Percentiles rank a stretch among this genome's conserved stretches.
Evolutionary conservation across 2,888 invertebrate species (phyloP).

Genomic region (Scaeva pyrastri): DNA sequence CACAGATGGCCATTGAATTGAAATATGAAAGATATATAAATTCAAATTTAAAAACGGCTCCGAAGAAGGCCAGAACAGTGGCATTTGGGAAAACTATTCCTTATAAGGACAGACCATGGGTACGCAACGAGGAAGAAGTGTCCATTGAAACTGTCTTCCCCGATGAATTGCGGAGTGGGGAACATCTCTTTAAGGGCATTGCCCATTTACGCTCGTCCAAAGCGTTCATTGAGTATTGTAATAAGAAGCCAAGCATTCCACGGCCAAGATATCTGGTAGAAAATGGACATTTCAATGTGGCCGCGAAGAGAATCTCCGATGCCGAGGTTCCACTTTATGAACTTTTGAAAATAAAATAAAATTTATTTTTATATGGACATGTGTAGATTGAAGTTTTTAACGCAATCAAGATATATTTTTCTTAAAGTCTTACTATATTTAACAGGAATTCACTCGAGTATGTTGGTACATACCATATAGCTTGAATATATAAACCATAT

Average conservation of each 20-base stretch:
- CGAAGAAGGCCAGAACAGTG: conserved; percentile 78
- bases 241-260: conserved; percentile 78
- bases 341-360: conserved; percentile 79
- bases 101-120: conserved; percentile 79
- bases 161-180: conserved; percentile 80
- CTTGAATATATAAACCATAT: too few species aligned
- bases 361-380: too few species aligned
- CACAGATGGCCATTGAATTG: conserved; percentile 82
- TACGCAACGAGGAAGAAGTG: conserved; percentile 78
- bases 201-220: conserved; percentile 82
- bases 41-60: conserved; percentile 76
- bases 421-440: too few species aligned
- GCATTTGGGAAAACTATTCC: conserved; percentile 83
- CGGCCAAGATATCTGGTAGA: conserved; percentile 80
- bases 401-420: too few species aligned
- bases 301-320: conserved; percentile 74
- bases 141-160: conserved; percentile 82
- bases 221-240: conserved; percentile 80
- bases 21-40: conserved; percentile 81
- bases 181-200: conserved; percentile 83
- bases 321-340: conserved; percentile 81
- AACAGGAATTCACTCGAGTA: too few species aligned
- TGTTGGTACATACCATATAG: too few species aligned
- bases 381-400: too few species aligned
- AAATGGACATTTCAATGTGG: conserved; percentile 79